phyloP scores from a whole-genome alignment of 1,140 invertebrate species.

The Drosophila sproati region DNA sequence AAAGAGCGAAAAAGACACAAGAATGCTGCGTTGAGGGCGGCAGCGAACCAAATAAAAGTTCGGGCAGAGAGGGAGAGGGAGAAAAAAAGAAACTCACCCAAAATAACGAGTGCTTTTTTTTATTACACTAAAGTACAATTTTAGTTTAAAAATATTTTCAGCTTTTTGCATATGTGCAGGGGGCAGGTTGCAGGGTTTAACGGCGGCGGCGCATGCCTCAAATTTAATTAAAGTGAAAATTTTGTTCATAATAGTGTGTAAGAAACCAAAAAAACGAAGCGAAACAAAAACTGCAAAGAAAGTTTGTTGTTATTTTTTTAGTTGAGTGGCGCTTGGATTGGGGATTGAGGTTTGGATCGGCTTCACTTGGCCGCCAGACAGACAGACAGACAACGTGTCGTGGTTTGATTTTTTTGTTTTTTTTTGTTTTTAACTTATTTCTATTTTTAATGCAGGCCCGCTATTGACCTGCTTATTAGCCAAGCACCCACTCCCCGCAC shows the following conservation, averaged over 20 bases:
- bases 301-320: constrained; percentile 57
- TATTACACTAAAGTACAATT: constrained; percentile 51
- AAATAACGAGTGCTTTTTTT: constrained; percentile 54
- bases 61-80: not conserved
- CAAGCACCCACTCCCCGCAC: not conserved
- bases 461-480: constrained; percentile 77
- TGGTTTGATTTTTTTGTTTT: constrained; percentile 38
- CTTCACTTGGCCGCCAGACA: constrained; percentile 18
- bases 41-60: constrained; percentile 12
- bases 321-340: constrained; percentile 53
- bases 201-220: constrained; percentile 66
- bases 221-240: constrained; percentile 83
- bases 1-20: not conserved
- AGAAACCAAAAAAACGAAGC: constrained; percentile 30
- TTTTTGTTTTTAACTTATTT: constrained; percentile 23
- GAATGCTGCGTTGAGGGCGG: constrained; percentile 7
- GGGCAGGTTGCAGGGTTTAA: constrained; percentile 41
- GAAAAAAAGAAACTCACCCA: constrained; percentile 48
- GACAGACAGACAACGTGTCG: constrained; percentile 1
- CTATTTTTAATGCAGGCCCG: constrained; percentile 48
- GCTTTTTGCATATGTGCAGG: constrained; percentile 70
- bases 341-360: constrained; percentile 30
- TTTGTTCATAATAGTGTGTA: constrained; percentile 47
- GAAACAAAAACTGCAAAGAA: constrained; percentile 69
- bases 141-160: constrained; percentile 28